These are phyloP conservation scores for Liodrosophila aerea DNA, from an alignment of 2,888 invertebrate species.

Conservation along the genomic window DNA sequence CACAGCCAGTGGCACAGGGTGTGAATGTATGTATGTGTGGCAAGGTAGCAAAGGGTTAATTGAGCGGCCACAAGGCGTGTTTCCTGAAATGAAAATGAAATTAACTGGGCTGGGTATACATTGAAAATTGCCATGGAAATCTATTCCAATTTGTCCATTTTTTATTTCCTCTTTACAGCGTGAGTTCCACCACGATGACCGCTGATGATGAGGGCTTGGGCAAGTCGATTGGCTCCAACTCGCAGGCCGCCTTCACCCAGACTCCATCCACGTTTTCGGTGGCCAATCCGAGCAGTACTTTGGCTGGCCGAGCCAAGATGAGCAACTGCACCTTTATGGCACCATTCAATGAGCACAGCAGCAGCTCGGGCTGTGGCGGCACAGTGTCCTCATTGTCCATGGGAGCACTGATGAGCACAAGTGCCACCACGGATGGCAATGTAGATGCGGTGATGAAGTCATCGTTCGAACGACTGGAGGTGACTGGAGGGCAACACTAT, in stretches of 20 bases:
- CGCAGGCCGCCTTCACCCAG: slow-evolving; percentile 30
- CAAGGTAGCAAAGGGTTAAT: slow-evolving; percentile 62
- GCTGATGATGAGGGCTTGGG: slow-evolving; percentile 48
- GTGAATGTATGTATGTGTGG: slow-evolving; percentile 57
- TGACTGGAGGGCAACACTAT: slow-evolving; percentile 43
- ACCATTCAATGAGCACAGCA: slow-evolving; percentile 55
- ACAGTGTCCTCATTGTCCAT: slow-evolving; percentile 52
- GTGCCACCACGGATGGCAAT: slow-evolving; percentile 43
- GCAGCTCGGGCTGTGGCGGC: slow-evolving; percentile 62
- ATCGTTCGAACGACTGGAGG: slow-evolving; percentile 71
- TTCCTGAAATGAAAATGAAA: background rate
- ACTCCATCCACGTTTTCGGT: background rate
- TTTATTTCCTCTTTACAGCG: slow-evolving; percentile 27
- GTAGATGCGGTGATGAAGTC: slow-evolving; percentile 75
- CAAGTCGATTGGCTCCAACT: slow-evolving; percentile 29
- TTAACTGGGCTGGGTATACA: background rate
- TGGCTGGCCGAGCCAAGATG: slow-evolving; percentile 37
- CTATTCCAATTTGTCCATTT: background rate
- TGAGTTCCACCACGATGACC: slow-evolving; percentile 19
- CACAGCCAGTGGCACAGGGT: slow-evolving; percentile 30
- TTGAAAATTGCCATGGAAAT: too few species aligned
- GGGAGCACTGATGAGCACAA: slow-evolving; percentile 40
- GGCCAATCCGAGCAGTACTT: slow-evolving; percentile 20
- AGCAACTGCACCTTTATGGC: slow-evolving; percentile 43
- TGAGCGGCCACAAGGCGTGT: slow-evolving; percentile 37